These are phyloP conservation scores for Torymus texanus DNA, from an alignment of 2,888 invertebrate genomes.

Conservation along the genomic window DNA sequence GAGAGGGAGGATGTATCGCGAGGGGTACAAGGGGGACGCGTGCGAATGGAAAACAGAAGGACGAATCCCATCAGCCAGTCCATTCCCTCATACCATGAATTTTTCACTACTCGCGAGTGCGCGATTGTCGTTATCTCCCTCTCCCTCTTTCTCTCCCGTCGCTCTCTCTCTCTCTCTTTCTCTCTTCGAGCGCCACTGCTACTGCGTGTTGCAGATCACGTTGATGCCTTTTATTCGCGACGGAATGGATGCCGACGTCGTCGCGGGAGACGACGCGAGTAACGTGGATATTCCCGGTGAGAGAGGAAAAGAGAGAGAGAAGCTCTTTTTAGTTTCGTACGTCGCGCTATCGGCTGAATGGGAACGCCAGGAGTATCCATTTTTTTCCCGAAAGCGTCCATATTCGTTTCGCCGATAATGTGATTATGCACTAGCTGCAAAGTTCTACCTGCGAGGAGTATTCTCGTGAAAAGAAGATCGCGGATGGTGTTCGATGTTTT, in stretches of 20 bases:
- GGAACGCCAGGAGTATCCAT: too few species aligned
- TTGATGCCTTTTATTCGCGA: constrained; percentile 21
- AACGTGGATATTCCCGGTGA: too few species aligned
- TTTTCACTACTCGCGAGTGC: constrained; percentile 34
- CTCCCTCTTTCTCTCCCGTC: too few species aligned
- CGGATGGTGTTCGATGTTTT: too few species aligned
- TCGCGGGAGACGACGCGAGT: too few species aligned
- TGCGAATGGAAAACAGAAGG: constrained; percentile 57
- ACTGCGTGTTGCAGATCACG: constrained; percentile 3
- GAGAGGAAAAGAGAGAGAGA: too few species aligned
- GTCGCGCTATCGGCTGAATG: too few species aligned
- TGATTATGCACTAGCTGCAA: not conserved
- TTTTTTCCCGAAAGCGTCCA: not conserved
- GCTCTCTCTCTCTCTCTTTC: constrained; percentile 12
- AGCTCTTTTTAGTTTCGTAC: too few species aligned
- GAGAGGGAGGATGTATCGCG: constrained; percentile 3
- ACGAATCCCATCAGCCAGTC: constrained; percentile 55
- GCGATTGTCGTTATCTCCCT: constrained; percentile 34
- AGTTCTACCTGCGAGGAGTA: constrained; percentile 10
- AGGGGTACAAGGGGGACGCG: too few species aligned
- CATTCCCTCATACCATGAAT: constrained; percentile 39
- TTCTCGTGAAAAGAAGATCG: too few species aligned
- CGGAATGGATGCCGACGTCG: too few species aligned
- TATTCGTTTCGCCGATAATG: not conserved
- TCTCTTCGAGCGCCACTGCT: not conserved